Base-by-base conservation (phyloP, 2,888 invertebrate genomes). In the Aphrophora alni region DNA sequence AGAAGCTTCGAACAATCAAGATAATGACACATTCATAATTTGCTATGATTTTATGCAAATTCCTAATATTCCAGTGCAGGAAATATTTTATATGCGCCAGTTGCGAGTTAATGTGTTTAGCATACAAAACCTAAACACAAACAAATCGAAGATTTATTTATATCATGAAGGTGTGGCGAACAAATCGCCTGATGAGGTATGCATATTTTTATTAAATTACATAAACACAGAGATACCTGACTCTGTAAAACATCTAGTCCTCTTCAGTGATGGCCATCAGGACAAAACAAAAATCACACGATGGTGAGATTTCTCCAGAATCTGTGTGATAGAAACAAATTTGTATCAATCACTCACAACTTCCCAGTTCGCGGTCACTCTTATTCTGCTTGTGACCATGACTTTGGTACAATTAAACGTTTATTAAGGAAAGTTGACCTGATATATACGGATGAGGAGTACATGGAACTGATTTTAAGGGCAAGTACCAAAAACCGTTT, bases 221-320 rank as follows among this genome's bases (percentile, higher is more conserved):
- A 26, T 73, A 26, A 1, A 27, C 1, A 33, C 1, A 5, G 26
- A 24, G 12, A 27, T 73, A 33, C 73, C 73, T 26, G n/a, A n/a
- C n/a, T n/a, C n/a, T n/a, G n/a, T n/a, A n/a, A n/a, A n/a, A n/a
- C n/a, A 24, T 14, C 17, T 14, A 25, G 14, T 14, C 28, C 17
- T 38, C 0, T 74, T 74, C 24, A 38, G 38, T 10, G 74, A 74
- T 74, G 74, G 74, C 8, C 28, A 14, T 38, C 38, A 24, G 51
- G 75, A n/a, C 38, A 75, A 25, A 75, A 51, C 8, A 38, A 44
- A 44, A 75, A 51, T 25, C 75, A 75, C 27, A 12, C 75, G 7
- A n/a, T 75, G 12, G 27, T 51, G 0, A 24, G 51, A 25, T 75
- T 74, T 17, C 8, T 38, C 1, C 7, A 51, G 24, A 25, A 24